Evolutionary conservation across 1,140 invertebrate species (phyloP), one percentile per base, ranked within the genome.

Genomic region (Colletes latitarsis): DNA sequence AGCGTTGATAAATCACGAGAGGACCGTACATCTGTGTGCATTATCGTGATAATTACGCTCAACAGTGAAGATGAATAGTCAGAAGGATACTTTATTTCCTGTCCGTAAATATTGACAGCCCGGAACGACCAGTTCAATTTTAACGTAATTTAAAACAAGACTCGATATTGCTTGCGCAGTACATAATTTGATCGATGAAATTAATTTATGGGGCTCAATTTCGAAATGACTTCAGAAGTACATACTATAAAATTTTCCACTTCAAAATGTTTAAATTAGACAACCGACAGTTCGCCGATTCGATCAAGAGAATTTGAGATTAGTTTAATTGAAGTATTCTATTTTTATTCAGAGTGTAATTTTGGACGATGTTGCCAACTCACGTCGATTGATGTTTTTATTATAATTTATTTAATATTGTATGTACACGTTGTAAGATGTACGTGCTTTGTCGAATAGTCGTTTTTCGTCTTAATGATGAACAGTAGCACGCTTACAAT

Each of bases 1-100:
- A 78, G 52, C 60, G 69, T 70, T 57, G 74, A 85, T 85, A 64
- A 68, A 58, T 70, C 62, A 75, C 63, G 52, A 79, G 58, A 53
- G 30, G n/a, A 19, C 49, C 43, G 63, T 43, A 49, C 41, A 60
- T 75, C 72, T 64, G 63, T 75, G 71, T 49, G 46, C 72, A 58
- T 67, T 60, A 68, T 53, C 52, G 21, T 41, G 78, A 75, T 80
- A 75, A 80, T 80, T 75, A 60, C 43, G 63, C n/a, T 75, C 43
- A n/a, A 67, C n/a, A 41, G 9, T 21, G 63, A 68, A 66, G 78
- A 80, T 68, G 55, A 53, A 62, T 30, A 52, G 46, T 46, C 49
- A 12, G 49, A 53, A 14, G 52, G 41, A 73, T 79, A 64, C 41
- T 73, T 66, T 64, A 79, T 64, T 57, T 52, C 17, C 76, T 63